Percentiles rank a stretch among this genome's conserved stretches.
Conservation (phyloP, 1,140 invertebrate species). For the Hyles vespertilio region DNA sequence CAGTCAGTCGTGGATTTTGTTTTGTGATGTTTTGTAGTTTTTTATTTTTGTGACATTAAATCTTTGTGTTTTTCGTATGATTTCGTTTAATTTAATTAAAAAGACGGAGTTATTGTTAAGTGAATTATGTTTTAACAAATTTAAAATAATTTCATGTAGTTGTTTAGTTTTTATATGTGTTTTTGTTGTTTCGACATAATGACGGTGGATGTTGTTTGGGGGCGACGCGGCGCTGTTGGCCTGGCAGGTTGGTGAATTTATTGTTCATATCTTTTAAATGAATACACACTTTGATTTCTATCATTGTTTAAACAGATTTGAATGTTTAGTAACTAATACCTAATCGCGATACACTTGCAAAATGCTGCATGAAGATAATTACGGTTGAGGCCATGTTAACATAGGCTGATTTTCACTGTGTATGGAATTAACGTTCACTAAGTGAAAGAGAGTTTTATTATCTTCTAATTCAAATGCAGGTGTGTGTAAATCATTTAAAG, state of each 20-base stretch:
- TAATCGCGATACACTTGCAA: background rate
- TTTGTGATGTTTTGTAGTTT: slow-evolving; percentile 41
- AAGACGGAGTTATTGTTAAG: slow-evolving; percentile 24
- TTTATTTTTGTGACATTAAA: slow-evolving; percentile 52
- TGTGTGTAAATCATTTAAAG: background rate
- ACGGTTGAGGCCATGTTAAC: too few relatives aligned
- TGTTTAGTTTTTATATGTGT: slow-evolving; percentile 47
- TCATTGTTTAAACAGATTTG: background rate
- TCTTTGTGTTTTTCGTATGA: slow-evolving; percentile 42
- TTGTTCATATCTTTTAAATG: background rate
- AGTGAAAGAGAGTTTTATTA: too few relatives aligned
- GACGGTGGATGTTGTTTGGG: slow-evolving; percentile 61
- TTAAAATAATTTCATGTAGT: slow-evolving; percentile 31
- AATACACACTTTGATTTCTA: too few relatives aligned
- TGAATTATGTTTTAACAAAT: slow-evolving; percentile 46
- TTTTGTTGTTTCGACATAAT: slow-evolving; percentile 60
- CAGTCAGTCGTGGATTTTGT: slow-evolving; percentile 41
- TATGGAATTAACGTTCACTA: too few relatives aligned
- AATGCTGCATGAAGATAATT: too few relatives aligned
- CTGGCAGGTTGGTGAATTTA: slow-evolving; percentile 45
- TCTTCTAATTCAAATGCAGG: background rate
- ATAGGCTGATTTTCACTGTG: too few relatives aligned
- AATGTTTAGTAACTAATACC: background rate
- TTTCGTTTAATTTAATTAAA: slow-evolving; percentile 43
- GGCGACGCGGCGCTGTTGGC: slow-evolving; percentile 49